Evolutionary conservation across 2,888 invertebrate genomes (phyloP), one percentile per base, ranked within the genome.

Genomic region (Heliconius cydno): DNA sequence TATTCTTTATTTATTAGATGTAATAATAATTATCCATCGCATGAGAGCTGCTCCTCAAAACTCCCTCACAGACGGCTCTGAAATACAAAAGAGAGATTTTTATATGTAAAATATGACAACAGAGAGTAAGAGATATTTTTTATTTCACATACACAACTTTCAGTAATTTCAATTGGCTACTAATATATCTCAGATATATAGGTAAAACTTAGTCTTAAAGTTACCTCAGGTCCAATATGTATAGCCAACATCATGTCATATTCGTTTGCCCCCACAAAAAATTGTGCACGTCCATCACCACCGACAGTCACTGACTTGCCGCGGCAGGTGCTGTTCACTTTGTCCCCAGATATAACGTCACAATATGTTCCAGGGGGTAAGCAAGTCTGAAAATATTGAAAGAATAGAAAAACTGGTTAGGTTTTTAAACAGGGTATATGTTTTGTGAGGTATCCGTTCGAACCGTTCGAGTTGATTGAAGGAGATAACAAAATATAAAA

Each of bases 351-450:
- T 82, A 98, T 97, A 38, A 98, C 95, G 90, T 98, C 98, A 86
- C 98, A 98, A 89, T 98, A 98, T 0, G 86, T 93, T 4, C 98
- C 98, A 70, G 96, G 91, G 0, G 97, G 96, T 2, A 98, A 93
- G 72, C 96, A 96, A 2, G 96, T 97, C 92, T 96, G 89, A 87
- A 57, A 77, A 68, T 7, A 65, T 15, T 25, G 41, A 7, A 7
- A 34, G 34, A 34, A 34, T 34, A 34, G 34, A 52, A 52, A 52
- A 19, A 52, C 15, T 52, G 15, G 6, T 52, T 19, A 52, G 15
- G 5, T 52, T 19, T 19, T 52, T 19, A 19, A 52, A 52, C 52
- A 6, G 6, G 4, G 19, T 52, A 19, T 52, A 52, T 63, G 4
- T 25, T 10, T 63, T 25, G 63, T n/a, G 12, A 25, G 15, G 46